phyloP scores from a whole-genome alignment of 2,888 invertebrate species.

The Torymus texanus region DNA sequence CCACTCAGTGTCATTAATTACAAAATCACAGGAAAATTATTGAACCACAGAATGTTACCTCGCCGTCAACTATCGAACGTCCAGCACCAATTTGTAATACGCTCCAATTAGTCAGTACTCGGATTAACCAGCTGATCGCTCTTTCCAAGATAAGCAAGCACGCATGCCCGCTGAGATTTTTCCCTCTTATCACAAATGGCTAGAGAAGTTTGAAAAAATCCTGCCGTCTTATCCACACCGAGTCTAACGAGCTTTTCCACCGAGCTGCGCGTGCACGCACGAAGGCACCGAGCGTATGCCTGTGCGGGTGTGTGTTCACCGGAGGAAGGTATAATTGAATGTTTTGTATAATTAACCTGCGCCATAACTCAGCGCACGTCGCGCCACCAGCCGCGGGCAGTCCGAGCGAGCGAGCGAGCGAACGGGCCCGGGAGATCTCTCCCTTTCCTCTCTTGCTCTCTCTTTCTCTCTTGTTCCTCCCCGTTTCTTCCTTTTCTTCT shows the following conservation, averaged over 20 bases:
- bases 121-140: too few species aligned
- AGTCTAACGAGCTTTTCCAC: background rate
- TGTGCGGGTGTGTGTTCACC: constrained; percentile 59
- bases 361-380: constrained; percentile 75
- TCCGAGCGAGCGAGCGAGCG: constrained; percentile 42
- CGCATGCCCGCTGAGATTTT: background rate
- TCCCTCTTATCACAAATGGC: too few species aligned
- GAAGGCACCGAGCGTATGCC: background rate
- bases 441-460: constrained; percentile 30
- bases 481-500: constrained; percentile 27
- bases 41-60: too few species aligned
- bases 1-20: too few species aligned
- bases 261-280: background rate
- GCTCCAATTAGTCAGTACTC: too few species aligned
- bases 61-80: too few species aligned
- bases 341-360: constrained; percentile 76
- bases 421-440: constrained; percentile 6
- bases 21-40: too few species aligned
- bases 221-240: background rate
- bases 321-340: constrained; percentile 74
- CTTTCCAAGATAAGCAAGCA: background rate
- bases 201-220: background rate
- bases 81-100: background rate
- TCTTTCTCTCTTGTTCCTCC: background rate
- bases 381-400: constrained; percentile 74